Conservation (phyloP, 2,113 vertebrate genomes). For the Lipotes vexillifer region DNA sequence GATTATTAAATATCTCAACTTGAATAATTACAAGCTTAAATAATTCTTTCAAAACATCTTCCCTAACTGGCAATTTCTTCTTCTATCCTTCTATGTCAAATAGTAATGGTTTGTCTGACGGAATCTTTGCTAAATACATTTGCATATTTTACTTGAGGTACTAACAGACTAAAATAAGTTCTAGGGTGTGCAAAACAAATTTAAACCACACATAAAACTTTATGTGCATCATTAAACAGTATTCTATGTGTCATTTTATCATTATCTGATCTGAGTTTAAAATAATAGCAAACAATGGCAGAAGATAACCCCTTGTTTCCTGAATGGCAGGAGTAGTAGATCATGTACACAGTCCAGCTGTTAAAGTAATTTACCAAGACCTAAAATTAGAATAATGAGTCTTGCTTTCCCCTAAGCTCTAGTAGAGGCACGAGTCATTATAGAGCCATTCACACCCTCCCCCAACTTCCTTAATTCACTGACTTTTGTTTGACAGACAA, state of each 20-base stretch:
- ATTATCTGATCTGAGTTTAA: slow-evolving; percentile 60
- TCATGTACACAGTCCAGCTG: slow-evolving; percentile 14
- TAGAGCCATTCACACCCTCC: not conserved
- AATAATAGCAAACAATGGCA: slow-evolving; percentile 55
- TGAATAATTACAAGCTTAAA: not conserved
- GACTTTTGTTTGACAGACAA: slow-evolving; percentile 56
- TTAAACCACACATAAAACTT: slow-evolving; percentile 7
- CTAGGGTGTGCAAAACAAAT: not conserved
- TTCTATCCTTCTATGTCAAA: not conserved
- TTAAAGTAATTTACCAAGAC: slow-evolving; percentile 54
- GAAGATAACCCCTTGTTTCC: slow-evolving; percentile 55
- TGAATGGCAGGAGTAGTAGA: slow-evolving; percentile 61
- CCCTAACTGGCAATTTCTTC: not conserved
- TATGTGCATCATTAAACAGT: not conserved
- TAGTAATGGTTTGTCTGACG: not conserved
- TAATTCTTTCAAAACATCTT: not conserved
- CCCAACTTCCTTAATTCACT: slow-evolving; percentile 42
- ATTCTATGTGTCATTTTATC: slow-evolving; percentile 31
- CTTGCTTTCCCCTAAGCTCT: slow-evolving; percentile 43
- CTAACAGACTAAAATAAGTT: not conserved
- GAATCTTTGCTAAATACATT: not conserved
- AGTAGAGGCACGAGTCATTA: slow-evolving; percentile 36
- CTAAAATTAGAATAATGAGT: slow-evolving; percentile 77
- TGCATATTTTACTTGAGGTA: not conserved
- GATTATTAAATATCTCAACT: not conserved